These are phyloP conservation scores for Gerris lacustris DNA, from an alignment of 2,888 invertebrate genomes.

Conservation along the genomic window DNA sequence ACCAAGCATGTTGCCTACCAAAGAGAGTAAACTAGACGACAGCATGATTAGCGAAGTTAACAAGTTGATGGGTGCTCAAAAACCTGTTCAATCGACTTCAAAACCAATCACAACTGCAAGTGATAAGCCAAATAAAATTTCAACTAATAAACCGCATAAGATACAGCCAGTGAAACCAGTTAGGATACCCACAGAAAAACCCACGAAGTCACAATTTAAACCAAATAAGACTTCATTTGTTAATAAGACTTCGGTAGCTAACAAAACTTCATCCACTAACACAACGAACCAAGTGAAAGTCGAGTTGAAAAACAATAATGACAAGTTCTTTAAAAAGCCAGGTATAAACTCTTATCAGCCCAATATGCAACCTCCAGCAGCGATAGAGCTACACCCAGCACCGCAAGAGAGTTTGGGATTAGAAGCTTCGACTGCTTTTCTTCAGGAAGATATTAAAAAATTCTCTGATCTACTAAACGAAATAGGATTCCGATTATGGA, in stretches of 20 bases:
- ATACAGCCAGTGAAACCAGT: conserved; percentile 1
- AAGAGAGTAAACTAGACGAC: conserved; percentile 5
- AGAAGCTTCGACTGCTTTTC: conserved; percentile 58
- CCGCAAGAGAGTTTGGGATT: conserved; percentile 52
- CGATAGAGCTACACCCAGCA: conserved; percentile 44
- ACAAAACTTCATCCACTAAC: conserved; percentile 15
- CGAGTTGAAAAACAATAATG: conserved; percentile 5
- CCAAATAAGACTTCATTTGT: conserved; percentile 29
- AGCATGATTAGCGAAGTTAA: conserved; percentile 1
- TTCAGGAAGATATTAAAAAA: conserved; percentile 61
- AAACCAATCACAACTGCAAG: not conserved
- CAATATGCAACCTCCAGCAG: conserved; percentile 31
- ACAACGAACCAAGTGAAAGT: not conserved
- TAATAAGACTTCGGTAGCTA: not conserved
- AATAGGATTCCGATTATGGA: conserved; percentile 72
- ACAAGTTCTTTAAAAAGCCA: conserved; percentile 17
- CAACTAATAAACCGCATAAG: not conserved
- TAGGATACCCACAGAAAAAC: conserved; percentile 6
- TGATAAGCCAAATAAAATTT: not conserved
- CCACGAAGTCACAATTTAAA: conserved; percentile 33
- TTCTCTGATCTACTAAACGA: conserved; percentile 74
- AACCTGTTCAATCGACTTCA: not conserved
- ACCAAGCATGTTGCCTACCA: conserved; percentile 8
- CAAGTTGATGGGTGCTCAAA: not conserved
- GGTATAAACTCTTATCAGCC: conserved; percentile 22